phyloP scores from a whole-genome alignment of 2,888 invertebrate genomes.

The Drosophila prostipennis region DNA sequence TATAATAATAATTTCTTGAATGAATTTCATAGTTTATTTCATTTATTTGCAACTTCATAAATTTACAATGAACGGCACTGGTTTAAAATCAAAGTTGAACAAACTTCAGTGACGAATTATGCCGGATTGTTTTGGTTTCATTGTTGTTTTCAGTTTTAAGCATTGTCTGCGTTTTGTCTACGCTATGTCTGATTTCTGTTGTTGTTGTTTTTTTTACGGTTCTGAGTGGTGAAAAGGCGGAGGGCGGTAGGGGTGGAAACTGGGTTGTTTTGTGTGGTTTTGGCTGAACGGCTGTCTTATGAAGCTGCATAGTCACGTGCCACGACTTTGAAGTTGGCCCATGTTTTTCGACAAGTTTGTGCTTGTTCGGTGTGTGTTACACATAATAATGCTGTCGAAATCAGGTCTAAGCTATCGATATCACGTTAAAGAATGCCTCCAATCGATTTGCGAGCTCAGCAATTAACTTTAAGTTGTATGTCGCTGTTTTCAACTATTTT shows the following conservation, averaged over 20 bases:
- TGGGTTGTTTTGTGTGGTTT: neutral
- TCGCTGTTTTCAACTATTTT: neutral
- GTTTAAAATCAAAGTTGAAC: constrained; percentile 36
- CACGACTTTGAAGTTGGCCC: constrained; percentile 49
- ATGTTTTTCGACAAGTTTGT: constrained; percentile 23
- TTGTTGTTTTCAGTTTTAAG: constrained; percentile 14
- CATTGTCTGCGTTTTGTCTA: constrained; percentile 25
- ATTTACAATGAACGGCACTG: neutral
- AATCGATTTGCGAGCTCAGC: neutral
- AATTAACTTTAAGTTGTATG: neutral
- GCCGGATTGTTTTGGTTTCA: neutral
- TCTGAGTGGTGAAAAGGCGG: neutral
- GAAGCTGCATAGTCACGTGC: constrained; percentile 63
- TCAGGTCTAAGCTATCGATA: constrained; percentile 17
- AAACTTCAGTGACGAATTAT: constrained; percentile 43
- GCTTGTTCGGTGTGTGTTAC: constrained; percentile 16
- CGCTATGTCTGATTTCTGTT: constrained; percentile 27
- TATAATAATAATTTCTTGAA: no score
- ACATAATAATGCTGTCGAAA: constrained; percentile 26
- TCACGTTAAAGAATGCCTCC: constrained; percentile 5
- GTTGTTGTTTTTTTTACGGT: neutral
- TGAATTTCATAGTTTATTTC: no score
- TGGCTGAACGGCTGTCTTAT: constrained; percentile 25
- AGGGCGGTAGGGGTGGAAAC: neutral
- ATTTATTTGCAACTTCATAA: no score